phyloP scores from a whole-genome alignment of 1,140 invertebrate genomes.

The Plutomurus gul region DNA sequence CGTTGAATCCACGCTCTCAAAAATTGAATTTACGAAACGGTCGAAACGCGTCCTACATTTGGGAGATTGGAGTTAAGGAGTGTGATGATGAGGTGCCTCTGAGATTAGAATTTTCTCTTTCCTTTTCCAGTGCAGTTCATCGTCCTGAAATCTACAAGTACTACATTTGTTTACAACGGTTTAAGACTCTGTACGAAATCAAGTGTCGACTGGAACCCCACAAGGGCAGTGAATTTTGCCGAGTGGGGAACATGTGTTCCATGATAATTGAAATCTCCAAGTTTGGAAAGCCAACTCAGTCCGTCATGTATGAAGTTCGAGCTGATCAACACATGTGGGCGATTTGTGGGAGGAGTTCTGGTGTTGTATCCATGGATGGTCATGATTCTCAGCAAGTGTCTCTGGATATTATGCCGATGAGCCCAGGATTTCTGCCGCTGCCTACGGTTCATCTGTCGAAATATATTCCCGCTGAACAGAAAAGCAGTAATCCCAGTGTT shows the following conservation, averaged over 20 bases:
- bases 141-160: conserved; percentile 48
- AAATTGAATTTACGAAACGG: conserved; percentile 64
- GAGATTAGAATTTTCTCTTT: conserved; percentile 48
- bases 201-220: conserved; percentile 77
- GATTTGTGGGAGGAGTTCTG: conserved; percentile 64
- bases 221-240: conserved; percentile 82
- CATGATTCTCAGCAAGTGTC: conserved; percentile 72
- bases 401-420: conserved; percentile 88
- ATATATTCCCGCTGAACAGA: conserved; percentile 78
- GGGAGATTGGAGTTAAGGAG: conserved; percentile 69
- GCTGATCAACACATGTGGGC: conserved; percentile 91
- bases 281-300: conserved; percentile 56
- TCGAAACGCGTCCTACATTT: conserved; percentile 78
- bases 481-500: conserved; percentile 52
- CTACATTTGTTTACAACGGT: conserved; percentile 48
- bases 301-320: conserved; percentile 90
- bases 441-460: conserved; percentile 87
- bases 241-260: conserved; percentile 83
- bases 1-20: conserved; percentile 65
- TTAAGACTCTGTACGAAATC: conserved; percentile 79
- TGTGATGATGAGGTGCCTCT: conserved; percentile 63
- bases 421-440: conserved; percentile 83
- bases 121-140: conserved; percentile 29
- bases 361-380: conserved; percentile 75
- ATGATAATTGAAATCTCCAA: conserved; percentile 75